Evolutionary conservation across 2,797 vertebrate genomes (phyloP), one percentile per base, ranked within the genome.

Genomic region (Xenentodon cancila): DNA sequence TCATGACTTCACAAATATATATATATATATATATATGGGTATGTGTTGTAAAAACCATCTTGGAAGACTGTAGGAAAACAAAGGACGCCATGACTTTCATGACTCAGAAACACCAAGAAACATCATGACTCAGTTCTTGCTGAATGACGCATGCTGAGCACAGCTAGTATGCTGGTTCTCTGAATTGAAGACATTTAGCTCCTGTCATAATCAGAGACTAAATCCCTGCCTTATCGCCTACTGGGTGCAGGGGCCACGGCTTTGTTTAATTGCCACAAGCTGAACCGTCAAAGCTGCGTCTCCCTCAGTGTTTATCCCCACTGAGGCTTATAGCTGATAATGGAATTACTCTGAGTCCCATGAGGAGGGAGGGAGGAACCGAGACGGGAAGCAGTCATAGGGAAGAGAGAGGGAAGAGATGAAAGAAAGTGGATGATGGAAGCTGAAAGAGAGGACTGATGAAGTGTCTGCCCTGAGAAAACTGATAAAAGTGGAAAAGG

Each of bases 241-340:
- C 71, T 11, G 85, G 82, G 79, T 84, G 87, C 84, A 82, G 78
- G 42, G 77, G 80, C 82, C 86, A 68, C 68, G 16, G 74, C 86
- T 90, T 89, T 89, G 89, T 89, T 90, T 89, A 89, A 91, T 90
- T 90, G 87, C 86, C 80, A 84, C 75, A 78, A 87, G 84, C 77
- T 59, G 22, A 80, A 73, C 57, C 71, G 82, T 86, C 87, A 88
- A 84, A 86, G 75, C 89, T 76, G 80, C 82, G 75, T 89, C 82
- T 86, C 79, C 82, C 86, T 86, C 74, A 74, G 84, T 89, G 84
- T 92, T 89, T 88, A 89, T 86, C 84, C 83, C 85, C 78, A 78
- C 85, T 63, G 80, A 82, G 85, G 83, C 85, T 87, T 88, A 88
- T 68, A 81, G 85, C 80, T 86, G 88, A 92, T 91, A 92, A 90